Conservation (phyloP, 23 tunicate genomes). For the Diplosoma virens region DNA sequence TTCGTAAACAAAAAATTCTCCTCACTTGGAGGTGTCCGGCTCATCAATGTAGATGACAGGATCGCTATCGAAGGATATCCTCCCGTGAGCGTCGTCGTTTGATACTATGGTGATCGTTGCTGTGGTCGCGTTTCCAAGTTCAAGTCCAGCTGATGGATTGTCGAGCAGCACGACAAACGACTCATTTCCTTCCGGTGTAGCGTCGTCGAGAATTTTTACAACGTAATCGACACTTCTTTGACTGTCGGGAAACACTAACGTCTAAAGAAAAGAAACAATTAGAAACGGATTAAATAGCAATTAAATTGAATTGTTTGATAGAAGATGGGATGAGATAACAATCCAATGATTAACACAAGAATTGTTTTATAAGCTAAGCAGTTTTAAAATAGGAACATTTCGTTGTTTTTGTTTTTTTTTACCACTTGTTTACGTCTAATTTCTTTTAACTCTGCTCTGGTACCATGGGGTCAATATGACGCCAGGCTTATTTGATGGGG, state of each 20-base stretch:
- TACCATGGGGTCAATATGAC: no score
- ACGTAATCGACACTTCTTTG: constrained; percentile 19
- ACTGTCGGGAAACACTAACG: constrained; percentile 40
- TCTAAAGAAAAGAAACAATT: constrained; percentile 41
- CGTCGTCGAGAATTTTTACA: constrained; percentile 56
- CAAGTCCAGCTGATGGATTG: constrained; percentile 67
- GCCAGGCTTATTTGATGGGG: no score
- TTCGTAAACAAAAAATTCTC: background rate
- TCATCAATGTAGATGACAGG: constrained; percentile 39
- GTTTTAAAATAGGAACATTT: no score
- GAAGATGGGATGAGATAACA: no score
- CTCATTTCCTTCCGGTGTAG: constrained; percentile 68
- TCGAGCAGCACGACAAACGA: constrained; percentile 61
- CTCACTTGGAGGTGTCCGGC: constrained; percentile 56
- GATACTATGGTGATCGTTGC: constrained; percentile 56
- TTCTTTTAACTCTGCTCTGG: no score
- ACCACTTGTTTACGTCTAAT: no score
- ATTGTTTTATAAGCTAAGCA: no score
- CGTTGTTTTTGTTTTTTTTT: no score
- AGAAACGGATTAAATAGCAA: no score
- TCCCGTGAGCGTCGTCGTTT: constrained; percentile 87
- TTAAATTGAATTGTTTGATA: no score
- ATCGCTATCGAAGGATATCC: constrained; percentile 41
- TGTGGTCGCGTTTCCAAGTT: constrained; percentile 49
- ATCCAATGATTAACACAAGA: no score